Conservation (phyloP, 2,888 invertebrate species). For the Plagiodera versicolora region DNA sequence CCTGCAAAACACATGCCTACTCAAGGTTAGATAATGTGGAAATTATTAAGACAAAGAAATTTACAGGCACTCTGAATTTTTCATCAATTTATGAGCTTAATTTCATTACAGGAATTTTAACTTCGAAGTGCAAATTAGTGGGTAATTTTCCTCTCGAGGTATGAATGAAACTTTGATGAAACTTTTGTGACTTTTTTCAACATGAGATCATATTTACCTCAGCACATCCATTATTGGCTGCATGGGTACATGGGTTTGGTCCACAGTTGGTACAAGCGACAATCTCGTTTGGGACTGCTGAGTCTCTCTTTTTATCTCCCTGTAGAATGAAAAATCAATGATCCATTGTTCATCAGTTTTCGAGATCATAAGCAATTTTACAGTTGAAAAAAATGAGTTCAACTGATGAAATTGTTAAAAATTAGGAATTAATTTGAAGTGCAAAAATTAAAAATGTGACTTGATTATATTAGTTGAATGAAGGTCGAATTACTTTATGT, state of each 20-base stretch:
- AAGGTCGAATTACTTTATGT: too few relatives aligned
- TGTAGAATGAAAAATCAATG: constrained; percentile 47
- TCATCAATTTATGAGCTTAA: too few relatives aligned
- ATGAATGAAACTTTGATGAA: too few relatives aligned
- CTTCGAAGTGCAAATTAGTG: too few relatives aligned
- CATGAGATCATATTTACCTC: constrained; percentile 64
- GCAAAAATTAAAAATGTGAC: neutral
- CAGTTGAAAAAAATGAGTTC: constrained; percentile 14
- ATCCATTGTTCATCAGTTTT: neutral
- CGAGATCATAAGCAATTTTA: constrained; percentile 3
- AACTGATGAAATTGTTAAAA: constrained; percentile 13
- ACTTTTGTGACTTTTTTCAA: too few relatives aligned
- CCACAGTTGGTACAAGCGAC: constrained; percentile 82
- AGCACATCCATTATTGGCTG: constrained; percentile 84
- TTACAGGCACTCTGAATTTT: too few relatives aligned
- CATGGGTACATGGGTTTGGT: constrained; percentile 82
- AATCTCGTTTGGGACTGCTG: constrained; percentile 75
- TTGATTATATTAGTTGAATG: neutral
- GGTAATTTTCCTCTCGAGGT: too few relatives aligned
- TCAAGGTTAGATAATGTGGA: constrained; percentile 47
- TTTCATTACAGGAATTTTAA: too few relatives aligned
- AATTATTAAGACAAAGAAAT: constrained; percentile 1
- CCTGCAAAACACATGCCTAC: constrained; percentile 81
- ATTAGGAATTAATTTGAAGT: neutral
- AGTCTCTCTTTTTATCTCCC: constrained; percentile 85